Base-by-base conservation (phyloP, 2,797 vertebrate genomes). In the Oreonectes daqikongensis region DNA sequence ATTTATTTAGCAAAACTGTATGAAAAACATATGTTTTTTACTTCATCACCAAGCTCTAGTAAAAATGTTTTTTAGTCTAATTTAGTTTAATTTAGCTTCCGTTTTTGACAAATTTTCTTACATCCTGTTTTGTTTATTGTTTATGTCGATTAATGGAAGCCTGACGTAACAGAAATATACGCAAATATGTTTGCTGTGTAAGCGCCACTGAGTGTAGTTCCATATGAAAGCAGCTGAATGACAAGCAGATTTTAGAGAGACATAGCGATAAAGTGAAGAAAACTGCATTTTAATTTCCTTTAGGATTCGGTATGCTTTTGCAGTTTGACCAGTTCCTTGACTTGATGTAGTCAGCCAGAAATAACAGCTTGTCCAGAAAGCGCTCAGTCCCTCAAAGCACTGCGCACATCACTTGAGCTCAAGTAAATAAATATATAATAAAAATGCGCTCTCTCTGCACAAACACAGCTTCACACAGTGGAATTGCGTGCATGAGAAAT, bases 281-380 rank as follows among this genome's bases (percentile, higher is more conserved):
- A 67, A 46, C 59, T 42, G 63, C 32, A 69, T 61, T 72, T 72
- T 60, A 42, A 32, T 53, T 48, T 75, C n/a, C 20, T 57, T 65
- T 42, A 60, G 72, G 61, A 76, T 72, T 80, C 40, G 48, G 66
- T 80, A 38, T 59, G 50, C n/a, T 73, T 79, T 68, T 68, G 52
- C 69, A 59, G 12, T 70, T 57, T 57, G 63, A 72, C 26, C 17
- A 42, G 22, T 81, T 72, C 53, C 65, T 71, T 61, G 72, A 81
- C 69, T 77, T 77, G 24, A 76, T 46, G 64, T 30, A 71, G 79
- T 76, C 61, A 77, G 57, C 28, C 72, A 77, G 30, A 74, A 84
- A 81, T 77, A 78, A 71, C 79, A 26, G 46, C 48, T 46, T 69
- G 70, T 72, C 42, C 17, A 70, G 38, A 80, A 20, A 14, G 17